These are phyloP conservation scores for Rhabdornis inornatus DNA, from an alignment of 2,113 vertebrate species.

Conservation along the genomic window DNA sequence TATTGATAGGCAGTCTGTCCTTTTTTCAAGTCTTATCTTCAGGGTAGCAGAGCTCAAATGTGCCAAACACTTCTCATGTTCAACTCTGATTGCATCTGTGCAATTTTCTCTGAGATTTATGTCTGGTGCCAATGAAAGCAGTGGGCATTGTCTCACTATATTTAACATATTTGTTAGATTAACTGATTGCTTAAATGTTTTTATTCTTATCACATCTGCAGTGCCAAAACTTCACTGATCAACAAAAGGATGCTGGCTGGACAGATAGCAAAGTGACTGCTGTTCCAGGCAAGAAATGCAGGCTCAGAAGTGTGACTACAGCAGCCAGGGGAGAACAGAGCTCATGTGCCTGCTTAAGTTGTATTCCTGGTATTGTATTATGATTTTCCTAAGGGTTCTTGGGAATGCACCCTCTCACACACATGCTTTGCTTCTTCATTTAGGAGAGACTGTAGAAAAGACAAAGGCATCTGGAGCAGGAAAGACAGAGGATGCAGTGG, in stretches of 20 bases:
- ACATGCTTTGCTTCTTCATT: background rate
- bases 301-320: background rate
- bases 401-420: background rate
- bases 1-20: constrained; percentile 51
- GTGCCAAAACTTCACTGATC: constrained; percentile 52
- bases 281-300: background rate
- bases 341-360: background rate
- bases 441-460: background rate
- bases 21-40: constrained; percentile 69
- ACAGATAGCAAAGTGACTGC: background rate
- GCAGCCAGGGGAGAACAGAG: background rate
- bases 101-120: constrained; percentile 70
- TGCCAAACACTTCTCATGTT: constrained; percentile 59
- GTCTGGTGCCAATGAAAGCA: constrained; percentile 51
- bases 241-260: constrained; percentile 7
- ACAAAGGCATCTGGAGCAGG: background rate
- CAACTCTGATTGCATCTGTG: constrained; percentile 60
- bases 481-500: background rate
- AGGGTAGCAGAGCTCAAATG: constrained; percentile 65
- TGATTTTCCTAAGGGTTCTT: background rate
- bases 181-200: constrained; percentile 46
- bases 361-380: background rate
- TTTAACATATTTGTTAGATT: constrained; percentile 66
- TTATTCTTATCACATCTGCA: constrained; percentile 51
- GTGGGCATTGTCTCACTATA: constrained; percentile 43